A percentile compares a stretch with the other conserved stretches of the same genome.
These are phyloP conservation scores for Bombycilla garrulus DNA, from an alignment of 2,113 vertebrate genomes.

Conservation along the genomic window DNA sequence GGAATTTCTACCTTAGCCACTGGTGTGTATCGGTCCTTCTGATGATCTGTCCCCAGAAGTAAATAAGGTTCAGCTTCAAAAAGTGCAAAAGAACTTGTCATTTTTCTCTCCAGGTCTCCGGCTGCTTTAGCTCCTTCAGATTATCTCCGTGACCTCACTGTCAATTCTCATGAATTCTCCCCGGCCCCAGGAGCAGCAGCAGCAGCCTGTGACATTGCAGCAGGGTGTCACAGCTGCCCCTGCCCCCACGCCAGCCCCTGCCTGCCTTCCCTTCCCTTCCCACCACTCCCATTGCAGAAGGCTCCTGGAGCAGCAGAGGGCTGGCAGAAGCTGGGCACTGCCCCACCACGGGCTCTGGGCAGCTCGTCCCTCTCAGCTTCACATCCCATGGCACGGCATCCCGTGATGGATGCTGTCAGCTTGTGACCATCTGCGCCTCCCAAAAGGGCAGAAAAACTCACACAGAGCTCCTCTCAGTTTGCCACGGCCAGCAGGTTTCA, in stretches of 20 bases:
- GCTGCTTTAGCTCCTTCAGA: constrained; percentile 31
- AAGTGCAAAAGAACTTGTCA: constrained; percentile 61
- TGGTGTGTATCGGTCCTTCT: not conserved
- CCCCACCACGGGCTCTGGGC: not conserved
- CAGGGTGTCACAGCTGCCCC: not conserved
- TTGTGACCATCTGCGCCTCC: fast-evolving
- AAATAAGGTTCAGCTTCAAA: constrained; percentile 49
- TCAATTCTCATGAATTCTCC: constrained; percentile 54
- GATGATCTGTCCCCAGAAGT: constrained; percentile 41
- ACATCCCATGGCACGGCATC: fast-evolving
- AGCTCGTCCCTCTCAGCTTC: not conserved
- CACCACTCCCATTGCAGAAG: not conserved
- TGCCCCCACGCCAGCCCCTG: not conserved
- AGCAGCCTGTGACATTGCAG: constrained; percentile 24
- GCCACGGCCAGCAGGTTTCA: fast-evolving
- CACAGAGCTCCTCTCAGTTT: not conserved
- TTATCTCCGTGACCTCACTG: constrained; percentile 63
- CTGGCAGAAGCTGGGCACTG: not conserved
- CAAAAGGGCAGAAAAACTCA: not conserved
- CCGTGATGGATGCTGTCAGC: fast-evolving
- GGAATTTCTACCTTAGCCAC: not conserved
- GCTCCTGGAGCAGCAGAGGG: not conserved
- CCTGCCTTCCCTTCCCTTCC: not conserved
- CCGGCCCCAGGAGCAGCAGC: constrained; percentile 24
- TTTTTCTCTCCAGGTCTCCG: constrained; percentile 61